Evolutionary conservation across 2,113 vertebrate genomes (phyloP), one percentile per base, ranked within the genome.

Genomic region (Struthio camelus): DNA sequence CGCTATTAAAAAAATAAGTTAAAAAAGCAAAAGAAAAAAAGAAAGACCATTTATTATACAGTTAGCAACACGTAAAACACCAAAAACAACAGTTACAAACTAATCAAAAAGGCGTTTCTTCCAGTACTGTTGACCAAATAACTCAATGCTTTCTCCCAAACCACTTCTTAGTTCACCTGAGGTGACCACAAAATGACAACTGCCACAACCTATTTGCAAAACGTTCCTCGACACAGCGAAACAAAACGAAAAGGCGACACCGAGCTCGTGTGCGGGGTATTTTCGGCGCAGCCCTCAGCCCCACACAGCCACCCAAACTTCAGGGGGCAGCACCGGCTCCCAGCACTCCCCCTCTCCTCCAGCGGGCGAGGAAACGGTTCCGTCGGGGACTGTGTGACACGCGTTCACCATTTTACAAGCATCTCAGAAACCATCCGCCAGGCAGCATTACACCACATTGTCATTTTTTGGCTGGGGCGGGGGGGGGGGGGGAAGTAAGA

Each of bases 341-440:
- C 22, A 54, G 69, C 59, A 38, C 38, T 44, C 38, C 82, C 73
- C 69, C 56, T 67, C 73, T 76, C 70, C 71, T 54, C 20, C 80
- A 85, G 80, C 30, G 73, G 91, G 78, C 53, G 48, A 85, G 93
- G 54, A 88, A 93, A 40, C 92, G 93, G 90, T 94, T 85, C 89
- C 95, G 71, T 95, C 93, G 94, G 94, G 96, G 94, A 95, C 92
- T 91, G 61, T 40, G 94, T 93, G 91, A 92, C 66, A 93, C 58
- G 87, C 82, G 96, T 73, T 80, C 96, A 94, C 96, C 96, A 92
- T 96, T 91, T 96, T 92, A 78, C 94, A 71, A 94, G 94, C 95
- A 82, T 87, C 88, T 84, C 93, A 94, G 87, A 82, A 85, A 95
- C 90, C 95, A 77, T 30, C 96, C 87, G 94, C 81, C 82, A 89